Conservation (phyloP, 2,888 invertebrate genomes). For the Lampropteryx suffumata region DNA sequence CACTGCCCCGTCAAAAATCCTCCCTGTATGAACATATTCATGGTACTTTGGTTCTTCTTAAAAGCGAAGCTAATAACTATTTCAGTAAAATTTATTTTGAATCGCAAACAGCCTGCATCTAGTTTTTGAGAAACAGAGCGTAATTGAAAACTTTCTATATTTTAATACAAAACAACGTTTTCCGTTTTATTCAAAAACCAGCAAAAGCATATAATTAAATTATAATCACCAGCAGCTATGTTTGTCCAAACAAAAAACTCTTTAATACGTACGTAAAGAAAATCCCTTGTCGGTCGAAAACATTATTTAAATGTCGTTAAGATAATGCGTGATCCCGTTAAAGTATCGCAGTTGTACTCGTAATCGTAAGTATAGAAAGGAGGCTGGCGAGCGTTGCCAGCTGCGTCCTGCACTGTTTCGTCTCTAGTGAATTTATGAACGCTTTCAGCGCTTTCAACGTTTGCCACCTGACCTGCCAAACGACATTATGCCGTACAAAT, state of each 20-base stretch:
- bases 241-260: too few relatives aligned
- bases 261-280: background rate
- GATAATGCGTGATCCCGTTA: conserved; percentile 17
- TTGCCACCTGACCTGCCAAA: conserved; percentile 78
- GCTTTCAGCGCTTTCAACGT: conserved; percentile 76
- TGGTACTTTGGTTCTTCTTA: too few relatives aligned
- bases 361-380: conserved; percentile 6
- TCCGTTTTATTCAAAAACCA: too few relatives aligned
- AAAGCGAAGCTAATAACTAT: too few relatives aligned
- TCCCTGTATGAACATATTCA: too few relatives aligned
- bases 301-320: conserved; percentile 6
- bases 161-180: too few relatives aligned
- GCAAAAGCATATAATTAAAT: background rate
- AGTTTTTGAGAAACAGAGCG: too few relatives aligned
- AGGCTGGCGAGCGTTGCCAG: conserved; percentile 52
- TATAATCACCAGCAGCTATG: background rate
- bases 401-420: conserved; percentile 67
- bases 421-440: conserved; percentile 76
- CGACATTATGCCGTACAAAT: conserved; percentile 73
- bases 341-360: conserved; percentile 10
- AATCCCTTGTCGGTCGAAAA: background rate
- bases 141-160: too few relatives aligned
- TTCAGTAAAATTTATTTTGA: too few relatives aligned
- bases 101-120: too few relatives aligned
- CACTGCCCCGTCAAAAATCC: too few relatives aligned